Percentiles rank a stretch among this genome's conserved stretches.
These are phyloP conservation scores for Eustalomyia histrio DNA, from an alignment of 2,888 invertebrate genomes.

Conservation along the genomic window DNA sequence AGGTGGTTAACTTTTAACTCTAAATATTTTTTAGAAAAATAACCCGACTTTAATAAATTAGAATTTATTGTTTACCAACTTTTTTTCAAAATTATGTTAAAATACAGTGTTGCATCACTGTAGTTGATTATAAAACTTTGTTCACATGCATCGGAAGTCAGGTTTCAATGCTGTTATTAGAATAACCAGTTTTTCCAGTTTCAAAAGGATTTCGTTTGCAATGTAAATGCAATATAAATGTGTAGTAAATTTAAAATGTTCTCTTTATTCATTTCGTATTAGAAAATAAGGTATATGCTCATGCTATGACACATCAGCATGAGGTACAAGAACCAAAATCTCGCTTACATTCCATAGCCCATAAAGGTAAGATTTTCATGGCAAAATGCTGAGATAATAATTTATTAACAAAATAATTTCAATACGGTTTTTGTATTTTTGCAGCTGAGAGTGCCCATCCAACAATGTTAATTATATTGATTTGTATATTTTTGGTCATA, in stretches of 20 bases:
- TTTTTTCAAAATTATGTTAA: too few species aligned
- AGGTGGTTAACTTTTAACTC: too few species aligned
- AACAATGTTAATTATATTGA: conserved; percentile 78
- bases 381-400: background rate
- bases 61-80: too few species aligned
- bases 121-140: too few species aligned
- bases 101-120: too few species aligned
- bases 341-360: conserved; percentile 74
- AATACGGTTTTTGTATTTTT: conserved; percentile 38
- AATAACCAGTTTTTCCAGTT: too few species aligned
- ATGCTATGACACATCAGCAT: conserved; percentile 77
- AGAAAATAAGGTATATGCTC: conserved; percentile 80
- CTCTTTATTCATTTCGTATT: background rate
- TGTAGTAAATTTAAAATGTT: background rate
- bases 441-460: conserved; percentile 78
- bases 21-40: too few species aligned
- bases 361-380: conserved; percentile 72
- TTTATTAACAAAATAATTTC: background rate
- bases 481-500: conserved; percentile 78
- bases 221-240: too few species aligned
- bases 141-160: too few species aligned
- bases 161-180: too few species aligned
- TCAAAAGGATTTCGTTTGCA: too few species aligned
- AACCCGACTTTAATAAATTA: too few species aligned
- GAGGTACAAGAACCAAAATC: conserved; percentile 78